Evolutionary conservation across 2,888 invertebrate genomes (phyloP).

Genomic region (Drosophila quinaria): DNA sequence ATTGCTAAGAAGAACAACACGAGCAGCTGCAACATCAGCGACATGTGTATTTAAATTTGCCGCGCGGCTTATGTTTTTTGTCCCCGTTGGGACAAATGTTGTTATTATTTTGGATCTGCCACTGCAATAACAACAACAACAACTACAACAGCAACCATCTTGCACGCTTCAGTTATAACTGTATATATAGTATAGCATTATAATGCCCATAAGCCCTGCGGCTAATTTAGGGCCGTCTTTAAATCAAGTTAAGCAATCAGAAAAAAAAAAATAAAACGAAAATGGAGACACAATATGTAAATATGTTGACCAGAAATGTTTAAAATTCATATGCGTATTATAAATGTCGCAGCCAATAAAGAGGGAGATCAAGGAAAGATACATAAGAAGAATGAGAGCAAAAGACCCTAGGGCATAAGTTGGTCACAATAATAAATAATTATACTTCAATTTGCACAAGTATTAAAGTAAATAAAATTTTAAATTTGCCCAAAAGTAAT

Average conservation of each 20-base stretch:
- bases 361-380: no score
- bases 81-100: conserved; percentile 58
- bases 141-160: conserved; percentile 39
- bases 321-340: conserved; percentile 1
- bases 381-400: neutral
- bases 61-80: conserved; percentile 80
- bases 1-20: conserved; percentile 40
- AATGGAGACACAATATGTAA: neutral
- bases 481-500: no score
- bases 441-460: neutral
- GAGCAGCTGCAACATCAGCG: conserved; percentile 60
- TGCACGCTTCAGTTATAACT: conserved; percentile 28
- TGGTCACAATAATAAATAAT: neutral
- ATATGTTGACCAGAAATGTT: conserved; percentile 9
- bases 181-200: neutral
- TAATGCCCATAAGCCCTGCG: conserved; percentile 33
- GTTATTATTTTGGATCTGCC: conserved; percentile 64
- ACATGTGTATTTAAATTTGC: conserved; percentile 81
- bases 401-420: neutral
- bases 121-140: conserved; percentile 43
- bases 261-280: neutral
- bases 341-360: neutral
- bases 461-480: no score
- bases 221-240: conserved; percentile 38
- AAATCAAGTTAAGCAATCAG: conserved; percentile 28